Evolutionary conservation across 2,888 invertebrate genomes (phyloP).

Genomic region (Augiades crinisus): DNA sequence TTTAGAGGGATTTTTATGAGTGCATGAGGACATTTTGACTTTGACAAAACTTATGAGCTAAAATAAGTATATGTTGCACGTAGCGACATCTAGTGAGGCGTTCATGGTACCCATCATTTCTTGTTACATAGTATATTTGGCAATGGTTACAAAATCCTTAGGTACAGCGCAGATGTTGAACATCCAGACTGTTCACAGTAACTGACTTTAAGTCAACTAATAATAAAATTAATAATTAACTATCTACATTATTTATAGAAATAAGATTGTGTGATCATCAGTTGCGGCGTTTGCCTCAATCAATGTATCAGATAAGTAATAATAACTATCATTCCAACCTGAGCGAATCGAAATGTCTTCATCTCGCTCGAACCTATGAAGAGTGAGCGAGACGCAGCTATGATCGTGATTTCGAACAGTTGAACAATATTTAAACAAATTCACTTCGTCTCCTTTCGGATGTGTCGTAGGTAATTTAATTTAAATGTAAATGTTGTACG

Average conservation of each 20-base stretch:
- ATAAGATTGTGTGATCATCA: slow-evolving; percentile 40
- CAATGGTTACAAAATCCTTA: slow-evolving; percentile 63
- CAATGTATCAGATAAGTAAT: background rate
- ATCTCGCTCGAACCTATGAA: background rate
- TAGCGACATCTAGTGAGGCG: background rate
- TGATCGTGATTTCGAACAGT: background rate
- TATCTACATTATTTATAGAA: slow-evolving; percentile 52
- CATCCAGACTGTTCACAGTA: slow-evolving; percentile 49
- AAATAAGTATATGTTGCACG: background rate
- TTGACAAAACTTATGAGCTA: no score
- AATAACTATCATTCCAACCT: background rate
- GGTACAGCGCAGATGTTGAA: slow-evolving; percentile 52
- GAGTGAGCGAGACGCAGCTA: background rate
- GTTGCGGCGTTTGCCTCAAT: slow-evolving; percentile 29
- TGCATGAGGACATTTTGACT: no score
- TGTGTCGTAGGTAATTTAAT: slow-evolving; percentile 27
- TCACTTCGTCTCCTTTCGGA: background rate
- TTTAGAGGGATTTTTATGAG: no score
- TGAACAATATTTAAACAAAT: slow-evolving; percentile 9
- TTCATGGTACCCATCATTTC: slow-evolving; percentile 12
- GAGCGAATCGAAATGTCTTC: background rate
- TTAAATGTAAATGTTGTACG: slow-evolving; percentile 41
- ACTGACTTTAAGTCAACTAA: slow-evolving; percentile 66
- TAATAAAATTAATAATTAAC: slow-evolving; percentile 48
- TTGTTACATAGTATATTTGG: slow-evolving; percentile 57